Percentiles rank a stretch among this genome's conserved stretches.
These are phyloP conservation scores for Erinaceus europaeus DNA, from an alignment of 2,113 vertebrate species.

Conservation along the genomic window DNA sequence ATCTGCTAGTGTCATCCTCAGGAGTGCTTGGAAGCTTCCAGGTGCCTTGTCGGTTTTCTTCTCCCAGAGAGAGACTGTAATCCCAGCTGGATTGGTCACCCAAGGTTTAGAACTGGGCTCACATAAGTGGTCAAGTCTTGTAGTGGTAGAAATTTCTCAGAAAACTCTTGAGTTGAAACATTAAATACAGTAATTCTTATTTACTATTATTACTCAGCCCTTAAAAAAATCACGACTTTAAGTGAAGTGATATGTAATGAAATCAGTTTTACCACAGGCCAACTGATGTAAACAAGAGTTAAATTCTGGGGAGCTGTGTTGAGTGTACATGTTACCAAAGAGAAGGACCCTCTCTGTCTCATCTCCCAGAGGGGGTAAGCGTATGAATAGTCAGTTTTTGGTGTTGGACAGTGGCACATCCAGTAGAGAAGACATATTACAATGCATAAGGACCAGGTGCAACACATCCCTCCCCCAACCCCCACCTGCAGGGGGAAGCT, in stretches of 20 bases:
- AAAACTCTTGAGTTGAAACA: neutral
- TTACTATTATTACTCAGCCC: neutral
- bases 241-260: neutral
- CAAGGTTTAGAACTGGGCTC: neutral
- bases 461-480: too few relatives aligned
- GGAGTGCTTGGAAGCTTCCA: neutral
- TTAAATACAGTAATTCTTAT: neutral
- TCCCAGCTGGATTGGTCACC: neutral
- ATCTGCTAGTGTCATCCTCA: neutral
- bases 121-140: neutral
- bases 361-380: neutral
- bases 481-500: too few relatives aligned
- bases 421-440: too few relatives aligned
- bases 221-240: neutral
- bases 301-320: too few relatives aligned
- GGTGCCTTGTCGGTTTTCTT: neutral
- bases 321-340: too few relatives aligned
- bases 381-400: neutral
- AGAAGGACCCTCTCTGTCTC: too few relatives aligned
- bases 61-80: neutral
- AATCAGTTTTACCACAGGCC: neutral
- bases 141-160: neutral
- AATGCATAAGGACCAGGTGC: too few relatives aligned
- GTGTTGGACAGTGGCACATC: too few relatives aligned
- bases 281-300: neutral